phyloP scores from a whole-genome alignment of 1,140 invertebrate genomes.

The Pinna nobilis region DNA sequence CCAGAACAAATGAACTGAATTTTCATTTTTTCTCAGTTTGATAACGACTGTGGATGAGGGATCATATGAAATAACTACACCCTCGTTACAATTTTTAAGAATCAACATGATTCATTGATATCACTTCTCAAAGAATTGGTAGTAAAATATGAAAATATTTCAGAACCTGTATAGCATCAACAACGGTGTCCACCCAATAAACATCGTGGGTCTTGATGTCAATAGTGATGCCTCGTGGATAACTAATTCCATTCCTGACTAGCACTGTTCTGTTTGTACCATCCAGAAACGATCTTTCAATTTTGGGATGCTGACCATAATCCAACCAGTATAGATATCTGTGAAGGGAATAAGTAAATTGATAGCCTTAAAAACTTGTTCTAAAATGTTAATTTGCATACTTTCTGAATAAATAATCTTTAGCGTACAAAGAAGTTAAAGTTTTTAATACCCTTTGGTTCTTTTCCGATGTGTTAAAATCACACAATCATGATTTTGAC shows the following conservation, averaged over 20 bases:
- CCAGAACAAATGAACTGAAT: too few species aligned
- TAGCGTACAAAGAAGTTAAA: too few species aligned
- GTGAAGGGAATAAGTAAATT: neutral
- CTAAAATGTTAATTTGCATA: too few species aligned
- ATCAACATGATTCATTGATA: neutral
- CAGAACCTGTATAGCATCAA: conserved; percentile 92
- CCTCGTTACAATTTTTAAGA: neutral
- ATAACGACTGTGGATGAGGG: too few species aligned
- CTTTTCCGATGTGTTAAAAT: too few species aligned
- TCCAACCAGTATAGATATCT: conserved; percentile 96
- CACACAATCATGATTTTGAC: too few species aligned
- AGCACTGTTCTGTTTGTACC: conserved; percentile 91
- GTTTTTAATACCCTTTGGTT: too few species aligned
- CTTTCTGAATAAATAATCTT: too few species aligned
- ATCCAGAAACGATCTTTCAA: conserved; percentile 92
- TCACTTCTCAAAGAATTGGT: neutral
- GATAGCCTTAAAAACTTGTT: too few species aligned
- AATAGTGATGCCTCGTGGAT: conserved; percentile 93
- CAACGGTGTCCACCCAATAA: conserved; percentile 97
- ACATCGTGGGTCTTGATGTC: conserved; percentile 96
- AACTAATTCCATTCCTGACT: conserved; percentile 91
- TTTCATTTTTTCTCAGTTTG: too few species aligned
- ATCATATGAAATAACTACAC: too few species aligned
- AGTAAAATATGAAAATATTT: neutral
- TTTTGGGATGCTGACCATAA: conserved; percentile 96